phyloP scores from a whole-genome alignment of 2,113 vertebrate genomes.

The Tonatia bakeri region DNA sequence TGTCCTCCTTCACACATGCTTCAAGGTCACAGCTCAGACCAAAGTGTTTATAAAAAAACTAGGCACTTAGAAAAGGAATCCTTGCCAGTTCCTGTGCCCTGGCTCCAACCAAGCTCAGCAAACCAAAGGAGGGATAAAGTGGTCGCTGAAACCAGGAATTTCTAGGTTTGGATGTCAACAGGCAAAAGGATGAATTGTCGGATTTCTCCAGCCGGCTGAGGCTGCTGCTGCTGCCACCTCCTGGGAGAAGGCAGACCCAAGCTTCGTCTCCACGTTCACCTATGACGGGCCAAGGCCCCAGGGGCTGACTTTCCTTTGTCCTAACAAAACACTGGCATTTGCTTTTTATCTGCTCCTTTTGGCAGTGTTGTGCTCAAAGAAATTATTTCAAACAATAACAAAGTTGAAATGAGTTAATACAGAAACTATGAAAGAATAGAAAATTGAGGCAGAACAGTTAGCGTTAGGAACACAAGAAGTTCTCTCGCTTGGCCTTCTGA shows the following conservation, averaged over 20 bases:
- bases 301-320: background rate
- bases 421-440: background rate
- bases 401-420: background rate
- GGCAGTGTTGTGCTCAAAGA: background rate
- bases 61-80: constrained; percentile 43
- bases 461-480: background rate
- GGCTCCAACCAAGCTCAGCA: constrained; percentile 23
- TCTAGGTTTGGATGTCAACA: constrained; percentile 50
- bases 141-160: constrained; percentile 40
- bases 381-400: background rate
- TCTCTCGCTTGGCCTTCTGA: background rate
- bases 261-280: background rate
- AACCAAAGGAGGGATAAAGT: constrained; percentile 42
- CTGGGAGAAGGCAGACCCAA: constrained; percentile 63
- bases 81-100: constrained; percentile 30
- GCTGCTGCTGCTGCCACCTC: constrained; percentile 65
- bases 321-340: background rate
- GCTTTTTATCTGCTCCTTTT: constrained; percentile 9
- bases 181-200: constrained; percentile 26
- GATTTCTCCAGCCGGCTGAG: background rate
- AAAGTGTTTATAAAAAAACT: constrained; percentile 55
- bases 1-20: constrained; percentile 44
- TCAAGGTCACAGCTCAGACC: constrained; percentile 65
- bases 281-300: background rate
- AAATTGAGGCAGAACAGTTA: background rate